These are phyloP conservation scores for Troilus luridus DNA, from an alignment of 2,888 invertebrate genomes.

Conservation along the genomic window DNA sequence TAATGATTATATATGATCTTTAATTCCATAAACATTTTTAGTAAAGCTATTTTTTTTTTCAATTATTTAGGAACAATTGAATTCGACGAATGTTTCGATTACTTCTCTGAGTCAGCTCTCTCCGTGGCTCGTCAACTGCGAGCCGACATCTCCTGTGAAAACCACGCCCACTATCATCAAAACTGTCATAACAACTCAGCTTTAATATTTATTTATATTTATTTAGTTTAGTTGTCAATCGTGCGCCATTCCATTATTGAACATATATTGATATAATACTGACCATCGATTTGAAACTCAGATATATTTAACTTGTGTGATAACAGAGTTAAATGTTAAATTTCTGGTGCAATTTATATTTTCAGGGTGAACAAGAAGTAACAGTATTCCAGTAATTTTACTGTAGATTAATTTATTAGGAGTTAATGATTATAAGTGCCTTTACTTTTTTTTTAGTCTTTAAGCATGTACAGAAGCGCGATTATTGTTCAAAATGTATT, in stretches of 20 bases:
- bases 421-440: background rate
- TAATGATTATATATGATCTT: background rate
- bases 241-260: background rate
- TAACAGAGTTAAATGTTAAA: background rate
- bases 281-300: constrained; percentile 39
- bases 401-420: background rate
- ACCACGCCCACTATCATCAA: constrained; percentile 83
- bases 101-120: constrained; percentile 80
- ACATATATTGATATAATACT: background rate
- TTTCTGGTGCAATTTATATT: background rate
- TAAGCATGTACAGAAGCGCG: no score
- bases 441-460: background rate
- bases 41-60: background rate
- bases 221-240: constrained; percentile 40
- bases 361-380: background rate
- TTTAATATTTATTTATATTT: constrained; percentile 69
- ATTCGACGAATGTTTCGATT: constrained; percentile 70
- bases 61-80: constrained; percentile 69
- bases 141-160: constrained; percentile 76
- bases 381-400: constrained; percentile 28
- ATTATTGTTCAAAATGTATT: background rate
- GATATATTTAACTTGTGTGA: constrained; percentile 12
- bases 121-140: constrained; percentile 87
- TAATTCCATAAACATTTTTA: background rate
- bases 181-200: constrained; percentile 89